Evolutionary conservation across 2,797 vertebrate species (phyloP).

Genomic region (Ctenopoma multispine): DNA sequence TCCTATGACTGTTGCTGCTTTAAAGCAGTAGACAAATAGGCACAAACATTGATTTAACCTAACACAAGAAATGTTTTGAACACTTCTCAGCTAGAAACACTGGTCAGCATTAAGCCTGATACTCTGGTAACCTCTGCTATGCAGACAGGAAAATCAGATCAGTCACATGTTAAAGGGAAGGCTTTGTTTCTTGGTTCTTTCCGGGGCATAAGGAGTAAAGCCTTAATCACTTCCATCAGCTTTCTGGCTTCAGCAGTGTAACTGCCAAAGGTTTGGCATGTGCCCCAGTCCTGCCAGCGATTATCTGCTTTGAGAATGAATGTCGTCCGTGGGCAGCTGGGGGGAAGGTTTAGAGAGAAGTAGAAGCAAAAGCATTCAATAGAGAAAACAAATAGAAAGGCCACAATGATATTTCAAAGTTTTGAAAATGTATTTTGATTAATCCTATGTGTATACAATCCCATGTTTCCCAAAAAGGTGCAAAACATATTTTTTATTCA

Average conservation of each 20-base stretch:
- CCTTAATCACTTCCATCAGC: constrained; percentile 67
- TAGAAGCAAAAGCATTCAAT: constrained; percentile 26
- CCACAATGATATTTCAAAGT: neutral
- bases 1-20: neutral
- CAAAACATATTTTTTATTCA: neutral
- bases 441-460: neutral
- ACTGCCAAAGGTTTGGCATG: constrained; percentile 41
- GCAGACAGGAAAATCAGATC: constrained; percentile 64
- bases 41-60: neutral
- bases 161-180: constrained; percentile 48
- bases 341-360: constrained; percentile 5
- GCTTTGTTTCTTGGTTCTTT: constrained; percentile 60
- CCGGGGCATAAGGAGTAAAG: constrained; percentile 60
- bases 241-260: constrained; percentile 51
- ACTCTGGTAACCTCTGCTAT: constrained; percentile 32
- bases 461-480: neutral
- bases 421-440: neutral
- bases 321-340: constrained; percentile 16
- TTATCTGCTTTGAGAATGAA: constrained; percentile 55
- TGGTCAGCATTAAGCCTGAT: constrained; percentile 34
- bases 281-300: constrained; percentile 32
- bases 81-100: constrained; percentile 31
- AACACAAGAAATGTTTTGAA: constrained; percentile 25
- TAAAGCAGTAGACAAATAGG: constrained; percentile 19
- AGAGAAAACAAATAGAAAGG: constrained; percentile 12